Base-by-base conservation (phyloP, 1,140 invertebrate species). In the Papilio xuthus region DNA sequence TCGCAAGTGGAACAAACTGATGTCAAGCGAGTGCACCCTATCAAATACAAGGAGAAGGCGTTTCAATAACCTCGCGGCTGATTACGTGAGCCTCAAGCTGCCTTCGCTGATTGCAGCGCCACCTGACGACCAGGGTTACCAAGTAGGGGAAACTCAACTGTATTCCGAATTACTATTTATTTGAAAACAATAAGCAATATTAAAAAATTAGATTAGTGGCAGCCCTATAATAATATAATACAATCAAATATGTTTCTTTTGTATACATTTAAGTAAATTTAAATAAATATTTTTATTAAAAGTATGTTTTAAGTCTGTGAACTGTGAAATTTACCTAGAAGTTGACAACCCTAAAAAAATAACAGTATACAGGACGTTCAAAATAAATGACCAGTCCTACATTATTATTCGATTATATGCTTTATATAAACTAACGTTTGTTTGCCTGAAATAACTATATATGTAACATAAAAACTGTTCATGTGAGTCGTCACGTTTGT, bases 11-110 rank as follows among this genome's bases (percentile, higher is more conserved):
- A 73, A 73, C 42, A 73, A 47, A 73, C n/a, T 20, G 20, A 42
- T 73, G 71, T 28, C 71, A 73, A 50, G 71, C 50, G 71, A 73
- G 9, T 73, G 71, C 71, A 73, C 71, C 71, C 71, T 73, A 73
- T 73, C 71, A 73, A 73, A 73, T 73, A 73, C 42, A 73, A 73
- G 18, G 71, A 50, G 71, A 73, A 73, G 71, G 71, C 71, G 42
- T 73, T 73, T 73, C 71, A 73, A 73, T 73, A 72, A 72, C 20
- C 42, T 47, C 20, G 71, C 23, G 71, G 37, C 71, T 73, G 42
- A 73, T 73, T 73, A 73, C 71, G 71, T 73, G 71, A 44, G 42
- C 71, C 42, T 73, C 20, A 20, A 4, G 13, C 20, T 72, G 70
- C 71, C 7, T 63, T 20, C 26, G 13, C 26, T 70, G 69, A 41